phyloP scores from a whole-genome alignment of 1,140 invertebrate species.

The Temnothorax curvispinosus region DNA sequence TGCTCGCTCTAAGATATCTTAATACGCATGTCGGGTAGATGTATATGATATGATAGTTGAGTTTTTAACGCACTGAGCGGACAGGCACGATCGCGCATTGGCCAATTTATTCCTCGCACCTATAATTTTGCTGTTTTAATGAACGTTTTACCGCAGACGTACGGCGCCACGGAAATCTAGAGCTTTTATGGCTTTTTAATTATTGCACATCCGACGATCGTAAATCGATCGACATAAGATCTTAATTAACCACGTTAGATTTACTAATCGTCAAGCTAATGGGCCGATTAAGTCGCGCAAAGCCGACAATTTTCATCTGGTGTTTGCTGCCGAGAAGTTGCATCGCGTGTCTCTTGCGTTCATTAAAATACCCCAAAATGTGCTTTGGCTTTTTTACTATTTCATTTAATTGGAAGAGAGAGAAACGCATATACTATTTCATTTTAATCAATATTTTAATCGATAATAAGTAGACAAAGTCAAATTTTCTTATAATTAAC shows the following conservation, averaged over 20 bases:
- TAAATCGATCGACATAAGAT: conserved; percentile 44
- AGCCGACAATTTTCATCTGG: not conserved
- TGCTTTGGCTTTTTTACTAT: not conserved
- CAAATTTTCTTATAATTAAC: not conserved
- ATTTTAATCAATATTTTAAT: too few species aligned
- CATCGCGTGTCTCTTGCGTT: not conserved
- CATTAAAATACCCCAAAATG: not conserved
- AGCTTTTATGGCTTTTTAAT: conserved; percentile 45
- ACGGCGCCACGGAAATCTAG: conserved; percentile 17
- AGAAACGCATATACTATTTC: not conserved
- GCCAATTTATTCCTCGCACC: conserved; percentile 37
- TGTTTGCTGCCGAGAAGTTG: not conserved
- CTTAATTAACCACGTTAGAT: conserved; percentile 50
- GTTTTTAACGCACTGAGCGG: conserved; percentile 1
- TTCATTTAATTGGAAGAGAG: not conserved
- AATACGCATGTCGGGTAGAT: not conserved
- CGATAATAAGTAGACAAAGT: not conserved
- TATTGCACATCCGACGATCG: conserved; percentile 43
- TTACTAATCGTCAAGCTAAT: conserved; percentile 51
- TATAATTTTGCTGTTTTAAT: conserved; percentile 39
- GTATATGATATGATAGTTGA: conserved; percentile 10
- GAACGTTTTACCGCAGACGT: conserved; percentile 12
- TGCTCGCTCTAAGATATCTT: conserved; percentile 7
- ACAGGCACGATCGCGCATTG: not conserved
- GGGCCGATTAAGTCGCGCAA: conserved; percentile 7